Percentiles rank a stretch among this genome's conserved stretches.
phyloP scores from a whole-genome alignment of 2,113 vertebrate species.

The Setophaga kirtlandii region DNA sequence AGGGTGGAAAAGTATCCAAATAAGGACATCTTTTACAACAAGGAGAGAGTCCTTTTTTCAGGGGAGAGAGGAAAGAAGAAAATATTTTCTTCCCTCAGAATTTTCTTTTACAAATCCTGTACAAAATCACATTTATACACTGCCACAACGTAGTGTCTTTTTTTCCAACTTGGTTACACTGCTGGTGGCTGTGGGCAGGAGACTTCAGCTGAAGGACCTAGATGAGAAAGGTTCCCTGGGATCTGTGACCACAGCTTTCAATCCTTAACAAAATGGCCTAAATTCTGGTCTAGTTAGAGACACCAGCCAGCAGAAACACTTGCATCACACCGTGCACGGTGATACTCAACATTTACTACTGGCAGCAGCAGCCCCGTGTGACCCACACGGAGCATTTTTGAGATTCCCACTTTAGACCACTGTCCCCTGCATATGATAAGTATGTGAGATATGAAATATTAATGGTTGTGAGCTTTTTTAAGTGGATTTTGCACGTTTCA shows the following conservation, averaged over 20 bases:
- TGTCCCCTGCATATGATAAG: background rate
- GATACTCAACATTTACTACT: background rate
- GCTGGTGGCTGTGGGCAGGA: background rate
- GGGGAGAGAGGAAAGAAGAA: background rate
- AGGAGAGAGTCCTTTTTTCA: background rate
- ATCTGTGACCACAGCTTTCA: background rate
- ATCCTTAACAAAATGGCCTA: background rate
- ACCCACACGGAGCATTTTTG: background rate
- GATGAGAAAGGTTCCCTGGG: background rate
- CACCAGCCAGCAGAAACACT: background rate
- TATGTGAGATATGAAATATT: background rate
- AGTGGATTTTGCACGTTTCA: background rate
- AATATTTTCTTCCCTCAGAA: background rate
- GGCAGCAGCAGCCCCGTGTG: background rate
- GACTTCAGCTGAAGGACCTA: background rate
- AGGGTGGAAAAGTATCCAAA: background rate
- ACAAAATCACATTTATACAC: background rate
- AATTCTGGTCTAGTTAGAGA: background rate
- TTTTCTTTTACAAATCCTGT: background rate
- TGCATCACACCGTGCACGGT: fast-evolving
- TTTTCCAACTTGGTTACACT: background rate
- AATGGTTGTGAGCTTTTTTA: background rate
- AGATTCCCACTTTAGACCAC: background rate
- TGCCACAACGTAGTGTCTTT: fast-evolving
- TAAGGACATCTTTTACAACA: background rate